These are phyloP conservation scores for Psix sp. DNA, from an alignment of 1,140 invertebrate genomes.

Conservation along the genomic window DNA sequence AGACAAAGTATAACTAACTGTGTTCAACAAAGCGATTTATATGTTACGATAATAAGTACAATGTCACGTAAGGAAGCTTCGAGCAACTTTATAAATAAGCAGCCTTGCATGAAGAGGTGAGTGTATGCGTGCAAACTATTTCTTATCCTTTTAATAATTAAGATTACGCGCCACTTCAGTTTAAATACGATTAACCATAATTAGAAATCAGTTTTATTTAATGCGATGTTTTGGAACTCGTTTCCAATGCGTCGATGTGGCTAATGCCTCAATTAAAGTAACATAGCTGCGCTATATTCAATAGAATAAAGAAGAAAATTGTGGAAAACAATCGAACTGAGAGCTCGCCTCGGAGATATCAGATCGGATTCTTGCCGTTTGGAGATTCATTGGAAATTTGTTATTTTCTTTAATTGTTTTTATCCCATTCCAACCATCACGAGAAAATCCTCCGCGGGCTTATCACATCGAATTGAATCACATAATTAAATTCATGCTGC, in stretches of 20 bases:
- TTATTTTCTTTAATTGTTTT: slow-evolving; percentile 46
- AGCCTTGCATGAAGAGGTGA: slow-evolving; percentile 41
- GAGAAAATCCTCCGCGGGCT: too few species aligned
- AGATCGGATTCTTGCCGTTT: slow-evolving; percentile 40
- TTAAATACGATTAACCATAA: slow-evolving; percentile 35
- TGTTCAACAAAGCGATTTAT: slow-evolving; percentile 41
- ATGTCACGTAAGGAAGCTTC: slow-evolving; percentile 53
- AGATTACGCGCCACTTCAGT: slow-evolving; percentile 29
- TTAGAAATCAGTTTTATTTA: slow-evolving; percentile 39
- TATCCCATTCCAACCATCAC: too few species aligned
- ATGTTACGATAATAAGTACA: slow-evolving; percentile 46
- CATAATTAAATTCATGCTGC: slow-evolving; percentile 33
- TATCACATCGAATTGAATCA: slow-evolving; percentile 23
- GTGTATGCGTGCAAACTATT: slow-evolving; percentile 33
- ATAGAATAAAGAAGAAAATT: slow-evolving; percentile 32
- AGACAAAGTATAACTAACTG: slow-evolving; percentile 22
- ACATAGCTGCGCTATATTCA: slow-evolving; percentile 12
- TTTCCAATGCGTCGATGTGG: slow-evolving; percentile 45
- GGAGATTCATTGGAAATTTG: slow-evolving; percentile 39
- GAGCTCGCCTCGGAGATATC: slow-evolving; percentile 17
- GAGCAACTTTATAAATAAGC: slow-evolving; percentile 45
- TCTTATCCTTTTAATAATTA: slow-evolving; percentile 38
- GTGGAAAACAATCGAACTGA: slow-evolving; percentile 47
- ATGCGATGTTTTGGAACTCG: slow-evolving; percentile 43
- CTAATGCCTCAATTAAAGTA: slow-evolving; percentile 47